Conservation (phyloP, 1,140 invertebrate species). For the Drosophila simulans region DNA sequence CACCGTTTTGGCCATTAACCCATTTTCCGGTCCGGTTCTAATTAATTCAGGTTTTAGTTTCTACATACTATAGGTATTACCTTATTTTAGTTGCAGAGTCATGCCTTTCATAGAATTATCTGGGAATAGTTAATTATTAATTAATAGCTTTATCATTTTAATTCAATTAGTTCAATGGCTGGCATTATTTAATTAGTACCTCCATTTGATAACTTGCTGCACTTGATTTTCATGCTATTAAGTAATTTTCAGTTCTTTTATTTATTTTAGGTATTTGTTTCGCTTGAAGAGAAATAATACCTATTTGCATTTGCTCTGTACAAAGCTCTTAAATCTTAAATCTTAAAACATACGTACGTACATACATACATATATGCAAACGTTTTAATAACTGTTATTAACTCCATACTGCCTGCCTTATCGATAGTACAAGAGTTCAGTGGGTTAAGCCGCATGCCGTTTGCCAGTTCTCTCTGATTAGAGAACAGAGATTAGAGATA, state of each 20-base stretch:
- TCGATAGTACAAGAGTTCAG: constrained; percentile 13
- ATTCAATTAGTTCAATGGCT: constrained; percentile 16
- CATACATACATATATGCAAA: too few relatives aligned
- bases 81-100: not conserved
- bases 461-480: constrained; percentile 7
- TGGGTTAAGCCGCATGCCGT: constrained; percentile 12
- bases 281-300: too few relatives aligned
- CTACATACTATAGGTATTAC: too few relatives aligned
- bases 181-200: constrained; percentile 13
- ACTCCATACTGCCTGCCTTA: too few relatives aligned
- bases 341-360: too few relatives aligned
- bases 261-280: too few relatives aligned
- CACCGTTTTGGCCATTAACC: constrained; percentile 54
- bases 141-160: not conserved
- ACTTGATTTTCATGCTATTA: constrained; percentile 3
- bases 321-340: too few relatives aligned
- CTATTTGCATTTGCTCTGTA: too few relatives aligned
- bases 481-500: constrained; percentile 30
- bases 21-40: constrained; percentile 5
- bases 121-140: constrained; percentile 10
- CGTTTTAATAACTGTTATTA: too few relatives aligned
- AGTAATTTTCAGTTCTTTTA: not conserved
- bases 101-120: not conserved
- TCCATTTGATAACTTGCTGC: constrained; percentile 1
- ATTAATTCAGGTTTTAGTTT: not conserved